These are phyloP conservation scores for Hyphantria cunea DNA, from an alignment of 1,140 invertebrate species.

Conservation along the genomic window DNA sequence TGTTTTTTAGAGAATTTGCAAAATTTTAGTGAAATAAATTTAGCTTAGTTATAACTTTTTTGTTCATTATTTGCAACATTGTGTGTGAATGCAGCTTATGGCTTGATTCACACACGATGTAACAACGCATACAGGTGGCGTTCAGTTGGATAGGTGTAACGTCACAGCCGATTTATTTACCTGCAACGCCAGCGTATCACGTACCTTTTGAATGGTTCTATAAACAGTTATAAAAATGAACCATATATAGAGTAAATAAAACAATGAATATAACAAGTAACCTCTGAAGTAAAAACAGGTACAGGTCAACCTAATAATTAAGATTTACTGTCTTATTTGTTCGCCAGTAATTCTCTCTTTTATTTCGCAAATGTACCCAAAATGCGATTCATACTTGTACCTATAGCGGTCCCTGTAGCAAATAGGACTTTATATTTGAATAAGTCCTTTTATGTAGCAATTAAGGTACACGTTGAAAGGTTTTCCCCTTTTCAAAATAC, in stretches of 20 bases:
- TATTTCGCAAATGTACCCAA: conserved; percentile 8
- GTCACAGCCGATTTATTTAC: too few species aligned
- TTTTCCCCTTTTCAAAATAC: conserved; percentile 13
- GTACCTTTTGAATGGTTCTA: too few species aligned
- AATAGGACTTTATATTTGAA: conserved; percentile 10
- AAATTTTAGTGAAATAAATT: too few species aligned
- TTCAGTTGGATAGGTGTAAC: too few species aligned
- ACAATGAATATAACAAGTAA: not conserved
- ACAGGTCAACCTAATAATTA: not conserved
- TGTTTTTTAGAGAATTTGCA: too few species aligned
- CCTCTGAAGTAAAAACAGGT: not conserved
- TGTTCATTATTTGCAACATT: too few species aligned
- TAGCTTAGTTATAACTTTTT: too few species aligned
- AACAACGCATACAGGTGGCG: too few species aligned
- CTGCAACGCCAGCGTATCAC: too few species aligned
- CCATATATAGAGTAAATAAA: not conserved
- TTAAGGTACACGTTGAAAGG: conserved; percentile 5
- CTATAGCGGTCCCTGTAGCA: conserved; percentile 2
- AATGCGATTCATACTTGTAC: conserved; percentile 1
- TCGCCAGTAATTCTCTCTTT: conserved; percentile 13
- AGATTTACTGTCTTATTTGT: conserved; percentile 16
- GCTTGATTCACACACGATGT: too few species aligned
- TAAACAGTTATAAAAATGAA: not conserved
- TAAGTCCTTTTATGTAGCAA: conserved; percentile 12
- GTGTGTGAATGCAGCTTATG: too few species aligned